Conservation (phyloP, 2,888 invertebrate genomes). For the Polyploca ridens region DNA sequence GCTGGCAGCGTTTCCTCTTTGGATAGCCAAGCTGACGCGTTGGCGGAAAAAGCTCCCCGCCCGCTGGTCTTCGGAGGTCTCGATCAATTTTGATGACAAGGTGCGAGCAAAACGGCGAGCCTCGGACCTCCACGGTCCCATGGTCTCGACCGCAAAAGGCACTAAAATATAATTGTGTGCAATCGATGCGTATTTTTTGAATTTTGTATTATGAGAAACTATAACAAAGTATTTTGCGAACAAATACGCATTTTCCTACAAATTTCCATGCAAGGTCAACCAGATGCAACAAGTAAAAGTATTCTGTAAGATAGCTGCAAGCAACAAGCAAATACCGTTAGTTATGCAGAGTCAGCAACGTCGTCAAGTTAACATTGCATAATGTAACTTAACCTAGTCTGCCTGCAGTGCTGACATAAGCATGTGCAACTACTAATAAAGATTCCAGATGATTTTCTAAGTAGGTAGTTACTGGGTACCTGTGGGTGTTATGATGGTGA, state of each 20-base stretch:
- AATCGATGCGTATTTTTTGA: too few relatives aligned
- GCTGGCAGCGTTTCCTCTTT: too few relatives aligned
- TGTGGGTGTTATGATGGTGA: neutral
- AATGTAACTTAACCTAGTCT: conserved; percentile 5
- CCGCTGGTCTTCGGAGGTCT: too few relatives aligned
- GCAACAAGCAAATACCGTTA: neutral
- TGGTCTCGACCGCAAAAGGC: too few relatives aligned
- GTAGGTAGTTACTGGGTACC: neutral
- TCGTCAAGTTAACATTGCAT: conserved; percentile 1
- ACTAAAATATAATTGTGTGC: too few relatives aligned
- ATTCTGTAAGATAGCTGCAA: neutral
- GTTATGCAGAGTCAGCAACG: conserved; percentile 1
- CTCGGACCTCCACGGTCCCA: too few relatives aligned
- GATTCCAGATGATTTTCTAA: neutral
- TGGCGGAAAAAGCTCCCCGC: too few relatives aligned
- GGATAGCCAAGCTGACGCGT: too few relatives aligned
- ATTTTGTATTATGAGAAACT: too few relatives aligned
- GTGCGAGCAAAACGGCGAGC: too few relatives aligned
- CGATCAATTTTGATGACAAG: too few relatives aligned
- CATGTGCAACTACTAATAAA: neutral
- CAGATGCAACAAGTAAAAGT: conserved; percentile 3
- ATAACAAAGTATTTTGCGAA: too few relatives aligned
- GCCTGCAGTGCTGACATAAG: neutral
- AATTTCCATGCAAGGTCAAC: neutral
- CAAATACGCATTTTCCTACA: neutral